Evolutionary conservation across 2,113 vertebrate species (phyloP).

Genomic region (Myocastor coypus): DNA sequence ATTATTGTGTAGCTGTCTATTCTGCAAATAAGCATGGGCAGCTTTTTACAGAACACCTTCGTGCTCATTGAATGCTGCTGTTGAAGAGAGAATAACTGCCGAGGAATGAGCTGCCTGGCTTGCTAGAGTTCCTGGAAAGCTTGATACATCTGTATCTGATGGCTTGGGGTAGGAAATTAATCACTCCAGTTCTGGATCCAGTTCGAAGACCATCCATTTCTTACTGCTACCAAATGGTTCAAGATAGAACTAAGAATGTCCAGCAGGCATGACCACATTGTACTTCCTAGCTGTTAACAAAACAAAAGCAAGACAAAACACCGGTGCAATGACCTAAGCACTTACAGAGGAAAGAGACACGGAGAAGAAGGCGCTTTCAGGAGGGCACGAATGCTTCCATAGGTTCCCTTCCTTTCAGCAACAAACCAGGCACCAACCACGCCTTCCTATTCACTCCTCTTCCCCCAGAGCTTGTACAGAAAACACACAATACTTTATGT

Average conservation of each 20-base stretch:
- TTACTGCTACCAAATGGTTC: neutral
- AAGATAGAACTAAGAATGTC: neutral
- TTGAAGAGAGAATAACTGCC: neutral
- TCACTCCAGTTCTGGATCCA: neutral
- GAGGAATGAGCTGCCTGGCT: neutral
- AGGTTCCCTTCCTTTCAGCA: neutral
- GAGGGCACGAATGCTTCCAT: neutral
- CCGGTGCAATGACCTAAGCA: slow-evolving; percentile 27
- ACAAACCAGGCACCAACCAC: neutral
- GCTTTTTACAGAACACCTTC: slow-evolving; percentile 50
- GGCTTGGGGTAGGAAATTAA: neutral
- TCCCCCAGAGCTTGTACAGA: neutral
- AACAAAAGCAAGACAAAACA: slow-evolving; percentile 17
- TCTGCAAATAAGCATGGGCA: slow-evolving; percentile 51
- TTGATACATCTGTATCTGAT: neutral
- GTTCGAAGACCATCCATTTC: slow-evolving; percentile 22
- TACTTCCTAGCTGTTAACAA: neutral
- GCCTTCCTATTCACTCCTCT: neutral
- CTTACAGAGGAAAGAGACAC: neutral
- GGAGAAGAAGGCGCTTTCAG: neutral
- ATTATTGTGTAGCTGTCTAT: slow-evolving; percentile 57
- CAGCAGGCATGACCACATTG: slow-evolving; percentile 15
- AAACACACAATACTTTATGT: neutral
- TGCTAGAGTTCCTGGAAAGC: slow-evolving; percentile 64
- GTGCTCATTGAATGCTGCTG: neutral